Conservation (phyloP, 1,140 invertebrate species). For the Drosophila ironensis region DNA sequence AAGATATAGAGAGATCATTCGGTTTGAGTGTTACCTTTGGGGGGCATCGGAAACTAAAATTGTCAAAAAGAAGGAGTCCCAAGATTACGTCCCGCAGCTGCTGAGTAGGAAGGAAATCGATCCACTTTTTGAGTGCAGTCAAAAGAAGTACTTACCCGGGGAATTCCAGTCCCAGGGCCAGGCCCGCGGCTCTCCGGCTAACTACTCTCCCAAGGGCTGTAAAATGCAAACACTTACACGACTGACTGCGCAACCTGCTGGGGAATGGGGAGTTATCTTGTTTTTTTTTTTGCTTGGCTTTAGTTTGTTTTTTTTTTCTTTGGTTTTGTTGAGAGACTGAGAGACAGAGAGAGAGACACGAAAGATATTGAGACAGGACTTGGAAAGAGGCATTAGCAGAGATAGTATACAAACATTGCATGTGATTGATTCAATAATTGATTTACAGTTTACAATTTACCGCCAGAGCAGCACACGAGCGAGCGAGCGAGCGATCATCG, state of each 20-base stretch:
- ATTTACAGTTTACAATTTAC: conserved; percentile 40
- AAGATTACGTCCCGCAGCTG: background rate
- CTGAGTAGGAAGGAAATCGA: background rate
- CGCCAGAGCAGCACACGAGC: conserved; percentile 43
- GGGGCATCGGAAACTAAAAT: too few species aligned
- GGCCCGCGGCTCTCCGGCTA: background rate
- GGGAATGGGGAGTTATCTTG: conserved; percentile 30
- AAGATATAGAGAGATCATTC: too few species aligned
- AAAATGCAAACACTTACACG: conserved; percentile 55
- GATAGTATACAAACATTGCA: conserved; percentile 33
- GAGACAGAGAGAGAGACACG: conserved; percentile 34
- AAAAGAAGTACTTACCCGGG: conserved; percentile 31
- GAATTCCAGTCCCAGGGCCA: conserved; percentile 1
- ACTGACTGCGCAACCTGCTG: conserved; percentile 52
- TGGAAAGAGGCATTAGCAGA: conserved; percentile 49
- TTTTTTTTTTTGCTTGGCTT: conserved; percentile 8
- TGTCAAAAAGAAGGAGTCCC: background rate
- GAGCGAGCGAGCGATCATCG: conserved; percentile 5
- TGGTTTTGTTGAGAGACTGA: conserved; percentile 8
- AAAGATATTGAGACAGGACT: conserved; percentile 48
- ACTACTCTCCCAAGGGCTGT: conserved; percentile 45
- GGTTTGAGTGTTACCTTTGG: too few species aligned
- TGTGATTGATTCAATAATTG: conserved; percentile 33
- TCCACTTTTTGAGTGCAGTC: conserved; percentile 26
- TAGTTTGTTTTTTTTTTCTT: too few species aligned